phyloP scores from a whole-genome alignment of 2,888 invertebrate species.

The Carabus problematicus region DNA sequence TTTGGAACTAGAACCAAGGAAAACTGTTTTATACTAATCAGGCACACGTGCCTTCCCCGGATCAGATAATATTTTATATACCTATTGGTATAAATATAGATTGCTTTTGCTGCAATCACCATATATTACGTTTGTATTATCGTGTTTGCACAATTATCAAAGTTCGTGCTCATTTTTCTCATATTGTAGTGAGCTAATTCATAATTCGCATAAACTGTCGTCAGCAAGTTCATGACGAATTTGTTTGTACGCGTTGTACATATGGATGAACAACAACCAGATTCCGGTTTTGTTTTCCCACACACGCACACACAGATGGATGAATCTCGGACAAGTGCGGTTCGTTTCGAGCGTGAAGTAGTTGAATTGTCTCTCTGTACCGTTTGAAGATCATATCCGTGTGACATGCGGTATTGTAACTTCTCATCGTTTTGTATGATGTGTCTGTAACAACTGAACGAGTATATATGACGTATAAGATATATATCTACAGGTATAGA shows the following conservation, averaged over 20 bases:
- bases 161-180: too few species aligned
- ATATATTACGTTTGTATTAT: too few species aligned
- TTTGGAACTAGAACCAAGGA: too few species aligned
- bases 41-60: too few species aligned
- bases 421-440: conserved; percentile 4
- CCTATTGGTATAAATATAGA: too few species aligned
- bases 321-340: conserved; percentile 21
- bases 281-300: conserved; percentile 24
- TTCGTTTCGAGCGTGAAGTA: conserved; percentile 27
- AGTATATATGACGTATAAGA: too few species aligned
- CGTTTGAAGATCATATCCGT: conserved; percentile 38
- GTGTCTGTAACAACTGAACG: background rate
- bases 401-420: conserved; percentile 17
- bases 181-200: too few species aligned
- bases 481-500: too few species aligned
- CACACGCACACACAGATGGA: conserved; percentile 8
- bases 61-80: too few species aligned
- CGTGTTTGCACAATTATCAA: too few species aligned
- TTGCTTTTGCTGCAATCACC: too few species aligned
- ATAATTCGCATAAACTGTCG: background rate
- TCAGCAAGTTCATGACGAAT: conserved; percentile 21
- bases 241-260: conserved; percentile 12
- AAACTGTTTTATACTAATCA: too few species aligned
- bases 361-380: conserved; percentile 29
- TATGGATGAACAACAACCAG: conserved; percentile 11